Evolutionary conservation across 2,113 vertebrate genomes (phyloP).

Genomic region (Caloenas nicobarica): DNA sequence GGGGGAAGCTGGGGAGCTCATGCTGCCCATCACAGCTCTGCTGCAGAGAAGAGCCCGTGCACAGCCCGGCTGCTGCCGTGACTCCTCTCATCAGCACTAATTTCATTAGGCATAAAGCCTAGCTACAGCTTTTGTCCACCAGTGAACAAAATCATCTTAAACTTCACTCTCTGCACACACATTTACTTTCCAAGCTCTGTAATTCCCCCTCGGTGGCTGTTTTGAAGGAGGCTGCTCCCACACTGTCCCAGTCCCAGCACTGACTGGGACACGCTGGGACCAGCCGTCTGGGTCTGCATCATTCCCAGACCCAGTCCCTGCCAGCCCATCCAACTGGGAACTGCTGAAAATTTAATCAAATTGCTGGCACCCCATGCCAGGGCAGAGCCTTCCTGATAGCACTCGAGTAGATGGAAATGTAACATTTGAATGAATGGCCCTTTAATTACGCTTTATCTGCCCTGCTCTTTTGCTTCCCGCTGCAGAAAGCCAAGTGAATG

Average conservation of each 20-base stretch:
- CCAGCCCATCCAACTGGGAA: fast-evolving
- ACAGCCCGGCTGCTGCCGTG: background rate
- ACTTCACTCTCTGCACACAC: background rate
- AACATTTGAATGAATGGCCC: conserved; percentile 40
- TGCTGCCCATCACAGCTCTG: background rate
- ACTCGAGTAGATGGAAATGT: background rate
- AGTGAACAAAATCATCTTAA: background rate
- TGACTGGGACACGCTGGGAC: background rate
- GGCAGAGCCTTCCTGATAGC: background rate
- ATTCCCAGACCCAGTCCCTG: background rate
- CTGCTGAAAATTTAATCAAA: background rate
- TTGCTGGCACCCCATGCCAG: fast-evolving
- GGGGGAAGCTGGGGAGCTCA: background rate
- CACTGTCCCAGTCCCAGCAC: background rate
- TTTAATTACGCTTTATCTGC: background rate
- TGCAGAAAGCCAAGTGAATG: conserved; percentile 44
- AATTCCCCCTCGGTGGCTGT: background rate
- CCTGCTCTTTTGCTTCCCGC: background rate
- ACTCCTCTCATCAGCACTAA: background rate
- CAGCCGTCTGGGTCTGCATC: background rate
- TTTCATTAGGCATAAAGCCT: background rate
- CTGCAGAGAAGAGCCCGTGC: background rate
- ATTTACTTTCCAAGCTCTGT: background rate
- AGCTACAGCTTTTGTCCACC: background rate
- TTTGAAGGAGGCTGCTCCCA: background rate